Percentiles rank a stretch among this genome's conserved stretches.
phyloP scores from a whole-genome alignment of 2,113 vertebrate species.

The Megaleporinus macrocephalus region DNA sequence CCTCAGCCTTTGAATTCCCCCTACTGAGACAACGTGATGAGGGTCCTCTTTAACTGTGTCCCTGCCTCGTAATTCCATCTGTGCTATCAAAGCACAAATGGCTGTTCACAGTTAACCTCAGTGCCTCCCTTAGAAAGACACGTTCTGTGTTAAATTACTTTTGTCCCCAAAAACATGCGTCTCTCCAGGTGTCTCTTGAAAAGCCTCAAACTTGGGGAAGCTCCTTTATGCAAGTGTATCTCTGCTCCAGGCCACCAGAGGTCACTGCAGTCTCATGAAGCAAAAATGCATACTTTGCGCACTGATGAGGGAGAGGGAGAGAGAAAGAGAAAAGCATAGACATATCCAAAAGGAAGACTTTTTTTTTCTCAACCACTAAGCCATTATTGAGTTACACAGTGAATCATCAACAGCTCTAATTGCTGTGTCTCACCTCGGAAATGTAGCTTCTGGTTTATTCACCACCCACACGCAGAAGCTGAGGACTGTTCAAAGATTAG shows the following conservation, averaged over 20 bases:
- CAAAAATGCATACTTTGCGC: not conserved
- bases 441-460: conserved; percentile 23
- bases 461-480: not conserved
- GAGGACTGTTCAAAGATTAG: not conserved
- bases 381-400: conserved; percentile 24
- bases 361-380: not conserved
- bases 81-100: not conserved
- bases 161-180: not conserved
- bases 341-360: not conserved
- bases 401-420: conserved; percentile 26
- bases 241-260: conserved; percentile 63
- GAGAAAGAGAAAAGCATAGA: conserved; percentile 42
- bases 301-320: conserved; percentile 10
- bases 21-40: not conserved
- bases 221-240: not conserved
- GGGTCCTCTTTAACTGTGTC: not conserved
- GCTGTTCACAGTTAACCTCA: not conserved
- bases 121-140: not conserved
- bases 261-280: conserved; percentile 67
- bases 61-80: not conserved
- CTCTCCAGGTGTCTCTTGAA: not conserved
- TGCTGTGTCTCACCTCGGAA: conserved; percentile 5
- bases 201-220: not conserved
- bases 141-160: not conserved
- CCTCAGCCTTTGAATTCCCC: not conserved